These are phyloP conservation scores for Fundulus diaphanus DNA, from an alignment of 2,797 vertebrate species.

Conservation along the genomic window DNA sequence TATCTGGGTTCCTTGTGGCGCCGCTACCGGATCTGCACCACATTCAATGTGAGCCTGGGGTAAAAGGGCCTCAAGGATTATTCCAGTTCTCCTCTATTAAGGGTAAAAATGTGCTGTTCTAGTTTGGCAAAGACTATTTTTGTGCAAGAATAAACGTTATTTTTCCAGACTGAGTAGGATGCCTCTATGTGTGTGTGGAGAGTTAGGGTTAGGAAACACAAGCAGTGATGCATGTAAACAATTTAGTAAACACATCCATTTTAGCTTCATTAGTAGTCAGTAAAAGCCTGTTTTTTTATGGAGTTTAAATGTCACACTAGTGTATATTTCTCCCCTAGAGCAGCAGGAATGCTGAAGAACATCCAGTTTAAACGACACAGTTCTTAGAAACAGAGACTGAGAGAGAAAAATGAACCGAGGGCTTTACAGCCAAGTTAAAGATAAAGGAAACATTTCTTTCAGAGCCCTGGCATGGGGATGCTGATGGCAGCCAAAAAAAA, in stretches of 20 bases:
- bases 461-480: constrained; percentile 47
- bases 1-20: too few species aligned
- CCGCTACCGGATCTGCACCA: too few species aligned
- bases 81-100: not conserved
- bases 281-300: constrained; percentile 33
- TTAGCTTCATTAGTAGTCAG: constrained; percentile 28
- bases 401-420: constrained; percentile 28
- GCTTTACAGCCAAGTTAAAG: constrained; percentile 67
- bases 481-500: constrained; percentile 49
- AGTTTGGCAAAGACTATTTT: not conserved
- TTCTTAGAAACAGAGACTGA: constrained; percentile 54
- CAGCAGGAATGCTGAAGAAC: constrained; percentile 63
- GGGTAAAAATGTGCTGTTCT: not conserved
- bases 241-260: not conserved
- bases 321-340: constrained; percentile 43
- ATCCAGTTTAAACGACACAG: constrained; percentile 63
- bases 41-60: too few species aligned
- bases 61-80: too few species aligned
- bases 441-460: constrained; percentile 68
- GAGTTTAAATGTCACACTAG: constrained; percentile 55
- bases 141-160: not conserved
- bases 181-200: not conserved
- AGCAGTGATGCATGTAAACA: not conserved
- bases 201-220: not conserved
- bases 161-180: not conserved